phyloP scores from a whole-genome alignment of 2,113 vertebrate genomes.

The Cranoglanis bouderius region DNA sequence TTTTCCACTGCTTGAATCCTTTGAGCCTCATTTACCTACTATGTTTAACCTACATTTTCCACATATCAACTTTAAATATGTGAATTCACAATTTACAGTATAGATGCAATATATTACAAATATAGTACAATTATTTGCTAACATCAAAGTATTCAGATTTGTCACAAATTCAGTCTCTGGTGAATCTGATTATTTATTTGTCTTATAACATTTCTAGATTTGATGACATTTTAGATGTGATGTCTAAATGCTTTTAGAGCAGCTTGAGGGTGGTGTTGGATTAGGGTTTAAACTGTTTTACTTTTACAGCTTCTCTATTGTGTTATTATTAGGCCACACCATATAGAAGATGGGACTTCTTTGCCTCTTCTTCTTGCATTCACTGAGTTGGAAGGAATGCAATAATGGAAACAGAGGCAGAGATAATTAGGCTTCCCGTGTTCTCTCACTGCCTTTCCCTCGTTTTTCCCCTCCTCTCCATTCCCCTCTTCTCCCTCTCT shows the following conservation, averaged over 20 bases:
- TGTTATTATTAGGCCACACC: not conserved
- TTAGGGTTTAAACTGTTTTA: conserved; percentile 10
- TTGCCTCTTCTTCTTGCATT: not conserved
- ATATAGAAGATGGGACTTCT: not conserved
- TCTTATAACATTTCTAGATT: not conserved
- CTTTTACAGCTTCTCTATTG: not conserved
- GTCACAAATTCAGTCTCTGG: not conserved
- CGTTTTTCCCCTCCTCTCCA: conserved; percentile 13
- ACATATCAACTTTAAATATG: not conserved
- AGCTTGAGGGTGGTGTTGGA: not conserved
- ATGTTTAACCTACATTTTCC: not conserved
- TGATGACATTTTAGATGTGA: not conserved
- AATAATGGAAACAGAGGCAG: conserved; percentile 27
- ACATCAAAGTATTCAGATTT: not conserved
- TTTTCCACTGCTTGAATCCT: not conserved
- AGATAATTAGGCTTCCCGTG: conserved; percentile 6
- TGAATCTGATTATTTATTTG: not conserved
- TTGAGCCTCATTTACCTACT: not conserved
- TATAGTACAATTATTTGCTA: not conserved
- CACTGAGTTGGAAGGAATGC: conserved; percentile 22
- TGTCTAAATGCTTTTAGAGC: not conserved
- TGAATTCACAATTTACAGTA: not conserved
- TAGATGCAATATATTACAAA: not conserved
- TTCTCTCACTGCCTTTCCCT: conserved; percentile 44
- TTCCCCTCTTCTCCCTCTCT: conserved; percentile 45